Evolutionary conservation across 2,113 vertebrate species (phyloP).

Genomic region (Camelus dromedarius): DNA sequence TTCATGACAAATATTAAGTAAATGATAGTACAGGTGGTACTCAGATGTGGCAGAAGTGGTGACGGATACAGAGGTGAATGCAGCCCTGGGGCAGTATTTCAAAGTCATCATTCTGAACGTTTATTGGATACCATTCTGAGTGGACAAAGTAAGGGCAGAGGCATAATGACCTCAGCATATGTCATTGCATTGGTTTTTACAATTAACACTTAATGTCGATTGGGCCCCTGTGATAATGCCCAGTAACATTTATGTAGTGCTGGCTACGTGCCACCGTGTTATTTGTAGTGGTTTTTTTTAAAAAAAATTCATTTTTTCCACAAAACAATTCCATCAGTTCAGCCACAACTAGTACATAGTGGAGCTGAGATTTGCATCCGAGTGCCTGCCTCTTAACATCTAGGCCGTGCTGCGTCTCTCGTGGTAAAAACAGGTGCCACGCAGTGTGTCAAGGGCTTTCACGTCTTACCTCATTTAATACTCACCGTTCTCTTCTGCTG

Average conservation of each 20-base stretch:
- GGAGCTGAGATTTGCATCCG: background rate
- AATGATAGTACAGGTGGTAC: background rate
- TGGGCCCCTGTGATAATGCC: background rate
- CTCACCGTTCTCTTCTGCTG: background rate
- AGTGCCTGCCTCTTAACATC: accelerated
- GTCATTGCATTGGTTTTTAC: background rate
- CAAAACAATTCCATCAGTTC: background rate
- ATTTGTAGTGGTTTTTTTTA: background rate
- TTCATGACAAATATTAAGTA: slow-evolving; percentile 8
- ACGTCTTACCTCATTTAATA: background rate
- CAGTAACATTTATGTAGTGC: background rate
- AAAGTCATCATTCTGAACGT: background rate
- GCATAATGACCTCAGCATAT: background rate
- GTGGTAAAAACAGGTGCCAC: background rate
- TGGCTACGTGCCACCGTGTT: background rate
- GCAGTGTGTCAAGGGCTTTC: accelerated
- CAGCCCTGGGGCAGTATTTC: background rate
- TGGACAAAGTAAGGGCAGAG: background rate
- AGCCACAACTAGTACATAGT: background rate
- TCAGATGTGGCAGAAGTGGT: background rate
- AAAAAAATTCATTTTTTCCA: background rate
- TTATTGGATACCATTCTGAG: background rate
- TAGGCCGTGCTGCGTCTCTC: background rate
- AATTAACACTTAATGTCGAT: background rate
- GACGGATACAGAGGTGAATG: background rate